These are phyloP conservation scores for Rhopalosiphum maidis DNA, from an alignment of 1,140 invertebrate species.

Conservation along the genomic window DNA sequence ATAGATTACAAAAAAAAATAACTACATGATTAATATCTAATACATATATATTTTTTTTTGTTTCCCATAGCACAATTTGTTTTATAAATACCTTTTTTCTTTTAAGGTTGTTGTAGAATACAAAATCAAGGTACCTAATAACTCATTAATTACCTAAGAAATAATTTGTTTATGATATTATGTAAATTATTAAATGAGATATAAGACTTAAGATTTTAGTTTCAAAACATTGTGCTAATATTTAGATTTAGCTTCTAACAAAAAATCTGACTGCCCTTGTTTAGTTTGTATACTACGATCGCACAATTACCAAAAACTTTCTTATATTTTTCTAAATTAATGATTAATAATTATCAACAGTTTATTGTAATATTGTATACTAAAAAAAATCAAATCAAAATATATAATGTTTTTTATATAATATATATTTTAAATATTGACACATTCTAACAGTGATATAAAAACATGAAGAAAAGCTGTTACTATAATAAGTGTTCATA, in stretches of 20 bases:
- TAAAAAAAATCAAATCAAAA: conserved; percentile 2
- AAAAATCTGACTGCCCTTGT: background rate
- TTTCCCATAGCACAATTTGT: background rate
- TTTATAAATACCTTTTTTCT: background rate
- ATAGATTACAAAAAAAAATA: background rate
- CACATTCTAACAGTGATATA: conserved; percentile 25
- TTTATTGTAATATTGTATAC: background rate
- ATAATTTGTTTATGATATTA: background rate
- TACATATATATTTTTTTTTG: background rate
- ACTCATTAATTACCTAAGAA: background rate
- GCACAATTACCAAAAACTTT: background rate
- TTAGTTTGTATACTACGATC: background rate
- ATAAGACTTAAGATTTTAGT: background rate
- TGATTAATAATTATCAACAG: background rate
- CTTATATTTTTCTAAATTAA: background rate
- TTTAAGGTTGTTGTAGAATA: background rate
- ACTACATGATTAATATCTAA: background rate
- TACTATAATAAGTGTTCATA: conserved; percentile 47
- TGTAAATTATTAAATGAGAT: background rate
- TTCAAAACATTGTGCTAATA: background rate
- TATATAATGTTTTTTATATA: background rate
- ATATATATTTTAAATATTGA: conserved; percentile 43
- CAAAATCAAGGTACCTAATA: background rate
- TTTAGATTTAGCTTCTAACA: background rate
- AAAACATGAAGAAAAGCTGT: conserved; percentile 33